Base-by-base conservation (phyloP, 1,140 invertebrate species). In the Manduca sexta region DNA sequence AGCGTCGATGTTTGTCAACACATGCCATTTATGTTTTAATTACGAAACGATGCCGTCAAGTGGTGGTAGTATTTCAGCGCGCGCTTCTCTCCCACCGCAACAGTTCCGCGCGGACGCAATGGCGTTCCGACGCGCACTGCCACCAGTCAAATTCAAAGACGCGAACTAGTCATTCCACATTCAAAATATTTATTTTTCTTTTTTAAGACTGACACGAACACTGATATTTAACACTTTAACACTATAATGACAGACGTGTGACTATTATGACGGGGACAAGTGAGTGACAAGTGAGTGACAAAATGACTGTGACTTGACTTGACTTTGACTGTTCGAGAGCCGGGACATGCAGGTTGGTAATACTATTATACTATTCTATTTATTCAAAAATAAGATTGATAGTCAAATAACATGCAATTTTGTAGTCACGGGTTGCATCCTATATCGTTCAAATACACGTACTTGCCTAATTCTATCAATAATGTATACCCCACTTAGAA, bases 41-140 rank as follows among this genome's bases (percentile, higher is more conserved):
- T 14, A 42, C 18, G 40, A 42, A 17, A 17, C 11, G 38, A 40
- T 52, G 45, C 16, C 40, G 44, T 45, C 64, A 65, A 70, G 79
- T 60, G 70, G 79, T 79, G 79, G 79, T 66, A 78, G 65, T 81
- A 84, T 84, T 74, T 78, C 64, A 79, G 48, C 52, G 56, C 17
- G 45, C 15, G 42, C 49, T 18, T 14, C 29, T 33, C 46, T 53
- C 64, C 64, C 68, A 57, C 59, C 56, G n/a, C 45, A 18, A 37
- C 69, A 84, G 80, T 84, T 18, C 17, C 49, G 63, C 73, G 75
- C 72, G 59, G 57, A 38, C 73, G 69, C 69, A 26, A 83, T 76
- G 79, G 72, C 72, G 63, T 58, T 52, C 40, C 53, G 57, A 71
- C 74, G 69, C 66, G 52, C 50, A 55, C 63, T 59, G 55, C 43